Evolutionary conservation across 2,888 invertebrate genomes (phyloP), one percentile per base, ranked within the genome.

Genomic region (Mellilla xanthometata): DNA sequence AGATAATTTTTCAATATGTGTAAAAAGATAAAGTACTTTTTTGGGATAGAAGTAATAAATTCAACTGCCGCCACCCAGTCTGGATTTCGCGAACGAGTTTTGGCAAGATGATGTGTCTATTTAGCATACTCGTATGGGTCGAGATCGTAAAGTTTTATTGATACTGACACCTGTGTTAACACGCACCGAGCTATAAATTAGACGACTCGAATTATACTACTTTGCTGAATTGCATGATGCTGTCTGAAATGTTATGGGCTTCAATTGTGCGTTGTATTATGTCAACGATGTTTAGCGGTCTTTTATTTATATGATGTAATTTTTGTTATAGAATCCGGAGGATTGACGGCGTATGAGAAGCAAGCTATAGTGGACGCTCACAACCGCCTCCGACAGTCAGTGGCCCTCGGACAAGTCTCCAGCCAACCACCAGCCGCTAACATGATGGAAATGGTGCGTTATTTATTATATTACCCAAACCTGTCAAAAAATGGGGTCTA

Each of bases 371-470:
- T 96, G 58, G 93, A 95, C 72, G 92, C 93, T 62, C 96, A 96
- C 87, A 97, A 97, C 84, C 92, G 92, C 59, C 91, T 95, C 54
- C 90, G 96, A 68, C 95, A 95, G 78, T 91, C 92, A 30, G 94
- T 96, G 54, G 96, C 96, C 49, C 90, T 94, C 60, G 96, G 96
- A 33, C 93, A 93, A 70, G 93, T 95, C 64, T 91, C 91, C 57
- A 91, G 90, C 54, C 96, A 96, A 67, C 94, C 95, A 11, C 93
- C 94, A 39, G 94, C 96, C 13, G 93, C 95, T 61, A 95, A 96
- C 81, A 96, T 96, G 95, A 93, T 94, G 87, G 95, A 96, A 91
- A 93, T 96, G 92, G 95, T 95, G 82, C 79, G 91, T 58, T 39
- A 24, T 12, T 26, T 29, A 13, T 23, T 35, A 26, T 10, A 11